A percentile compares a stretch with the other conserved stretches of the same genome.
Conservation (phyloP, 2,113 vertebrate species). For the Apaloderma vittatum region DNA sequence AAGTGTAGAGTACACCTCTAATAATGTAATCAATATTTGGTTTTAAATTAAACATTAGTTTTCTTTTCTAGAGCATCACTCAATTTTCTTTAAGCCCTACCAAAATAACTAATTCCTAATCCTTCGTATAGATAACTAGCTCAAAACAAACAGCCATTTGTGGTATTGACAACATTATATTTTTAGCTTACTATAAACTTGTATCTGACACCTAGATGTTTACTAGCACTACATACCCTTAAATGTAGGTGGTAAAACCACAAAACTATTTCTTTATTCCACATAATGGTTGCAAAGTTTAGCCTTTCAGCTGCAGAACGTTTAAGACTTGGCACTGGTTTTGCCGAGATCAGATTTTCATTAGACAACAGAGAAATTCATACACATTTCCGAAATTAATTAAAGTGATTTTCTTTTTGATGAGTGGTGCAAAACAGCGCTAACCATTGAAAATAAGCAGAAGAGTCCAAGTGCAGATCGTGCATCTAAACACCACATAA, state of each 20-base stretch:
- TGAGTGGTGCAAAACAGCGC: neutral
- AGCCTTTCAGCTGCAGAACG: neutral
- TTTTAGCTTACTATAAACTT: conserved; percentile 31
- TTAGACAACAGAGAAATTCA: neutral
- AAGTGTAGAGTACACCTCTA: neutral
- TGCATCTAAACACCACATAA: neutral
- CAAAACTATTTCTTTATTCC: conserved; percentile 11
- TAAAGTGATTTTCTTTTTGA: neutral
- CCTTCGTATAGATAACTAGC: neutral
- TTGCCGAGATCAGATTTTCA: neutral
- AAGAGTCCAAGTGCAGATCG: rapidly evolving
- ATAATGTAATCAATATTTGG: neutral
- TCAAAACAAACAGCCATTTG: conserved; percentile 29
- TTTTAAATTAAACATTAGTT: conserved; percentile 33
- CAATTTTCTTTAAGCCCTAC: neutral
- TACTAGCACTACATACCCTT: neutral
- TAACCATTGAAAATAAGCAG: neutral
- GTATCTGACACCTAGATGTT: neutral
- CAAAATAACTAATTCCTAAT: conserved; percentile 32
- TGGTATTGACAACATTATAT: neutral
- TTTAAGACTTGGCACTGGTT: neutral
- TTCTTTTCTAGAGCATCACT: neutral
- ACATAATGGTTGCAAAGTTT: neutral
- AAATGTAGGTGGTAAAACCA: neutral
- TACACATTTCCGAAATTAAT: neutral